Evolutionary conservation across 2,888 invertebrate species (phyloP), one percentile per base, ranked within the genome.

Genomic region (Drosophila buzzatii): DNA sequence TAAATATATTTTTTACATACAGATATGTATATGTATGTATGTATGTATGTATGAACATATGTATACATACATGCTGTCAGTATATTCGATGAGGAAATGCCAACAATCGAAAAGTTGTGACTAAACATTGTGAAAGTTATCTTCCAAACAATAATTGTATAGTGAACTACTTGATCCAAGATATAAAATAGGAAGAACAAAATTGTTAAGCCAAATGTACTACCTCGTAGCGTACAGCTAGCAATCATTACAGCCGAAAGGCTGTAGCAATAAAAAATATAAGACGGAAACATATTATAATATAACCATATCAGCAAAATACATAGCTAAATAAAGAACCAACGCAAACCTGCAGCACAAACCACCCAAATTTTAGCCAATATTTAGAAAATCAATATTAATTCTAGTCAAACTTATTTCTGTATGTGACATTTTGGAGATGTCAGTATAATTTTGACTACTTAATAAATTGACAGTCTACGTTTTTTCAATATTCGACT

Each of bases 211-310:
- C 80, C 90, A 91, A 85, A 91, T 91, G 91, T 91, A 91, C 90
- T 89, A 91, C 84, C 89, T 91, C 71, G 91, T 91, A 79, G 90
- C 91, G 60, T 91, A 91, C 79, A 91, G 91, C 84, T 91, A 87
- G 85, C 90, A 85, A 90, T 76, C 85, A 80, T 77, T 79, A 72
- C 80, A 82, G 74, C 72, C 70, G 70, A 71, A 80, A 76, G 79
- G 85, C 80, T 76, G 74, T 71, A 75, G 58, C 45, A 68, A 56
- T 16, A 14, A 27, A 45, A 45, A 44, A 53, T 20, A 16, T 37
- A 39, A 60, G 51, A 57, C 59, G 59, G 8, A 45, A 64, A 42
- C 23, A 42, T 63, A 64, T 27, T 23, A 49, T 60, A 47, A 53
- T 55, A 63, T 37, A 53, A 57, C 10, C 23, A 63, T 62, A 71